These are phyloP conservation scores for Euphydryas editha DNA, from an alignment of 2,888 invertebrate genomes.

Conservation along the genomic window DNA sequence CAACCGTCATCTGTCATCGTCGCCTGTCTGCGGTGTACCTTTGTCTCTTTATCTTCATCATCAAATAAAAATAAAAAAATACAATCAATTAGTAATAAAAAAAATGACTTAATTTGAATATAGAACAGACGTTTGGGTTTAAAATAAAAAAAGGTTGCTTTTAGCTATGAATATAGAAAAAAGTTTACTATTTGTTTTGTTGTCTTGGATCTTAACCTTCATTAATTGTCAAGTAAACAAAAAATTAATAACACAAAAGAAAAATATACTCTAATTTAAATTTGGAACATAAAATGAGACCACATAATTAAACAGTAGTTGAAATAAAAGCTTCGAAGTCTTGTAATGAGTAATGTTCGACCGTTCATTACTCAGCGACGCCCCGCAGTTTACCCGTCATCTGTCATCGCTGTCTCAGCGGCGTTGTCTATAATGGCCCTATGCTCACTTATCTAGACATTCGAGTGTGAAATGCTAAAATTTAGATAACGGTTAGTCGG, in stretches of 20 bases:
- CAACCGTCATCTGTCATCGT: slow-evolving; percentile 71
- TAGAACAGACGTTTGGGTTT: not conserved
- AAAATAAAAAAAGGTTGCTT: not conserved
- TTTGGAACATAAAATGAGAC: not conserved
- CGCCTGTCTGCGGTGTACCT: slow-evolving; percentile 29
- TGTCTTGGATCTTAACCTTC: not conserved
- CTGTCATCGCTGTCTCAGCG: slow-evolving; percentile 61
- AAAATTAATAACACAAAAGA: not conserved
- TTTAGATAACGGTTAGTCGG: slow-evolving; percentile 44
- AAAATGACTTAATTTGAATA: not conserved
- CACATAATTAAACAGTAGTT: slow-evolving; percentile 15
- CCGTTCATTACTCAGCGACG: slow-evolving; percentile 73
- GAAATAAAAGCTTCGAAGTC: slow-evolving; percentile 18
- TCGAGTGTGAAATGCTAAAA: slow-evolving; percentile 42
- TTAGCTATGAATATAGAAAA: not conserved
- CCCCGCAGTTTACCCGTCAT: slow-evolving; percentile 71
- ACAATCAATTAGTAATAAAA: not conserved
- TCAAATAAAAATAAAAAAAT: slow-evolving; percentile 4
- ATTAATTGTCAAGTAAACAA: not conserved
- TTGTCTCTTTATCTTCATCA: slow-evolving; percentile 7
- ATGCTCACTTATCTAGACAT: slow-evolving; percentile 40
- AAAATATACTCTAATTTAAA: not conserved
- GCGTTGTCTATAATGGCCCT: slow-evolving; percentile 43
- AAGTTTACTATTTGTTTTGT: too few relatives aligned
- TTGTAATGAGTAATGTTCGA: slow-evolving; percentile 58